Evolutionary conservation across 2,888 invertebrate genomes (phyloP).

Genomic region (Torymus tubicola): DNA sequence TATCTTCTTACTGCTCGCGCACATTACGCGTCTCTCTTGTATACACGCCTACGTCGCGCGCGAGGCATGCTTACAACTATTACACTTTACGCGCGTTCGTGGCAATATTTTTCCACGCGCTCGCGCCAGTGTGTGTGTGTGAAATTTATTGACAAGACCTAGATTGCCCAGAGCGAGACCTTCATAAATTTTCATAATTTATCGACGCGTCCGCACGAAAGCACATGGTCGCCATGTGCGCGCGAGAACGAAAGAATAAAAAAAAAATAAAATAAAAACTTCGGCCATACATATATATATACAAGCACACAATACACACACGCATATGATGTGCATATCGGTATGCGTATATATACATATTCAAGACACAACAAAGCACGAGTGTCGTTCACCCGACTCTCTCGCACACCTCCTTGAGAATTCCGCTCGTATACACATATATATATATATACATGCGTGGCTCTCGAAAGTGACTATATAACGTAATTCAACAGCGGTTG

Average conservation of each 20-base stretch:
- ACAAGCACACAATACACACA: neutral
- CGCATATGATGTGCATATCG: too few species aligned
- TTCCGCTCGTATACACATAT: neutral
- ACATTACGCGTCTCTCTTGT: too few species aligned
- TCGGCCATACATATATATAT: neutral
- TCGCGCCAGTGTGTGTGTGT: neutral
- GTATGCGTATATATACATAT: too few species aligned
- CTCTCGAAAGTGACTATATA: neutral
- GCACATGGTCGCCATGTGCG: too few species aligned
- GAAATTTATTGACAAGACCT: conserved; percentile 37
- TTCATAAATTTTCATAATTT: conserved; percentile 41
- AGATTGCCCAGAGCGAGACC: conserved; percentile 15
- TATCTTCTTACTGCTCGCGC: too few species aligned
- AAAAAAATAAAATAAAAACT: neutral
- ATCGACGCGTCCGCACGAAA: neutral
- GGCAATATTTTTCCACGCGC: too few species aligned
- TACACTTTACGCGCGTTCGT: too few species aligned
- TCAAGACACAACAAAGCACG: too few species aligned
- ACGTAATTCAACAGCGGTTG: neutral
- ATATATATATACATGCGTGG: conserved; percentile 3
- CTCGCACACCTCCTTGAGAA: conserved; percentile 4
- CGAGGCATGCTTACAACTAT: too few species aligned
- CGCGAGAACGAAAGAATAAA: neutral
- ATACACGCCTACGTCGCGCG: too few species aligned
- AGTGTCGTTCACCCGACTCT: conserved; percentile 30